These are phyloP conservation scores for Phoxinus dragarum DNA, from an alignment of 2,797 vertebrate genomes.

Conservation along the genomic window DNA sequence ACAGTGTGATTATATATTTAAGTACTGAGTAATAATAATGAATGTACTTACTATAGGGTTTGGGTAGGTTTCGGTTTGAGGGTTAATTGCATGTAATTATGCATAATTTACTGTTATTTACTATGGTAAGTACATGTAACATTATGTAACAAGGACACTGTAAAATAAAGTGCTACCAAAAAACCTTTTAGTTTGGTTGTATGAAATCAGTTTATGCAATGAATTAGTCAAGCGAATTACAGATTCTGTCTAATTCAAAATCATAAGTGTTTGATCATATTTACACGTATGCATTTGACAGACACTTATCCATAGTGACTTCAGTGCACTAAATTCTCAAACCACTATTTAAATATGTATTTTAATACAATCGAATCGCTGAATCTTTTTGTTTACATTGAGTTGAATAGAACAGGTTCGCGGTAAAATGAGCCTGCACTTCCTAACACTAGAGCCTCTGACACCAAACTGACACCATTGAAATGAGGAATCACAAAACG, in stretches of 20 bases:
- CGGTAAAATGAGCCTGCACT: neutral
- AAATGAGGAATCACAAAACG: neutral
- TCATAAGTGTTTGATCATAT: neutral
- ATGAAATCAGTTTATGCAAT: neutral
- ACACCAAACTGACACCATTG: neutral
- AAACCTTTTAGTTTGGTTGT: neutral
- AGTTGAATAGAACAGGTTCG: neutral
- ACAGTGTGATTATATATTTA: no score
- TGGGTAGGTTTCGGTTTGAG: no score
- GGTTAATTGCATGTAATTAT: no score
- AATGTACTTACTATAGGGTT: no score
- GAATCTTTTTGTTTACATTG: neutral
- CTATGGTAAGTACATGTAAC: no score
- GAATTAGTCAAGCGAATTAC: neutral
- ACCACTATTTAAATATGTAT: neutral
- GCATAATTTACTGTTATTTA: no score
- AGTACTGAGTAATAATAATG: no score
- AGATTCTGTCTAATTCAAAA: neutral
- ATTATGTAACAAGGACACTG: no score
- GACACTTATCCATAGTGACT: neutral
- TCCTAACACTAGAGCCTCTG: neutral
- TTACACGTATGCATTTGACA: neutral
- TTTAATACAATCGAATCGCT: neutral
- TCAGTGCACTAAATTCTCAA: neutral
- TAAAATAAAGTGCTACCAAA: no score